Percentiles rank a stretch among this genome's conserved stretches.
Evolutionary conservation across 2,113 vertebrate species (phyloP).

Genomic region (Epinephelus lanceolatus): DNA sequence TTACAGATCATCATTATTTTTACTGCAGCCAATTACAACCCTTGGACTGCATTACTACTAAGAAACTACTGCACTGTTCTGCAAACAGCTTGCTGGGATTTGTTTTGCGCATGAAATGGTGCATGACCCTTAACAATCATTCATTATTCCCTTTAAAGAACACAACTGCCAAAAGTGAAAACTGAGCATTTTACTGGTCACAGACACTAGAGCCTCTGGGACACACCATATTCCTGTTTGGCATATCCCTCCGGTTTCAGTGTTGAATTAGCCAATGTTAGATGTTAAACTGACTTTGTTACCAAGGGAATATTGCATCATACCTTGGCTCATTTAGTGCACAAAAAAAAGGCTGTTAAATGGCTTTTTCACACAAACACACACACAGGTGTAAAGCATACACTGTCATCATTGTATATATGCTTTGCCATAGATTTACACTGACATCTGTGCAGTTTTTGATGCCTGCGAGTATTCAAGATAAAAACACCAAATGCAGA

Average conservation of each 20-base stretch:
- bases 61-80: neutral
- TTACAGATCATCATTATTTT: neutral
- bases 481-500: constrained; percentile 17
- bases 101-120: neutral
- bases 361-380: constrained; percentile 20
- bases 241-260: neutral
- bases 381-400: constrained; percentile 43
- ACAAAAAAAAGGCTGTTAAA: constrained; percentile 28
- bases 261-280: constrained; percentile 1
- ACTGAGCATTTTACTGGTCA: neutral
- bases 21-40: neutral
- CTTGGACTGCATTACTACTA: neutral
- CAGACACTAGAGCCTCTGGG: neutral
- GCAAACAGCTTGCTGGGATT: neutral
- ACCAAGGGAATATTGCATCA: constrained; percentile 57
- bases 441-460: constrained; percentile 17
- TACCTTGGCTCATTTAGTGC: constrained; percentile 26
- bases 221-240: constrained; percentile 24
- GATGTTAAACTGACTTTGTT: constrained; percentile 4
- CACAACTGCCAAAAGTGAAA: constrained; percentile 14
- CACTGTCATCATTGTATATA: constrained; percentile 43
- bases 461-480: neutral
- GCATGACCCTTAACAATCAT: neutral
- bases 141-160: constrained; percentile 13
- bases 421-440: constrained; percentile 1